Evolutionary conservation across 2,888 invertebrate genomes (phyloP).

Genomic region (Scaptomyza parva): DNA sequence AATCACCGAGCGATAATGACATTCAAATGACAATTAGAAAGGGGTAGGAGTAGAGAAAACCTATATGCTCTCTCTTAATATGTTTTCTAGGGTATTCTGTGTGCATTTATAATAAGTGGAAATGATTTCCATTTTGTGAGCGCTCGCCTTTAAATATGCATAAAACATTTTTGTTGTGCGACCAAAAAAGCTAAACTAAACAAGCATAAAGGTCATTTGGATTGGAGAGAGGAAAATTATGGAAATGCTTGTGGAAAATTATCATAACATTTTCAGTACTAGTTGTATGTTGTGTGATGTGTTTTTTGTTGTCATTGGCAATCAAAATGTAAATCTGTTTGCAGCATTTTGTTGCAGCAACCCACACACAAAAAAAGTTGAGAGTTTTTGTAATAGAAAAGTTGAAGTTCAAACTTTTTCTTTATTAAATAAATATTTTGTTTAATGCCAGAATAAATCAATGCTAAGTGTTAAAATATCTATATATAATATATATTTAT

Average conservation of each 20-base stretch:
- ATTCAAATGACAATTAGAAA: neutral
- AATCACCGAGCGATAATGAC: constrained; percentile 53
- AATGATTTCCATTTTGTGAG: constrained; percentile 25
- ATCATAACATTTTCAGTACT: constrained; percentile 46
- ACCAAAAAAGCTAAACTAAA: neutral
- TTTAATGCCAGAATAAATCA: constrained; percentile 11
- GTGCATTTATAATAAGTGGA: constrained; percentile 24
- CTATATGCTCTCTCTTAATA: constrained; percentile 1
- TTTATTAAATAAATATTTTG: neutral
- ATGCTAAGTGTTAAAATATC: neutral
- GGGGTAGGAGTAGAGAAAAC: neutral
- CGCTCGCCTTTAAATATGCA: constrained; percentile 50
- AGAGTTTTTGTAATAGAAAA: neutral
- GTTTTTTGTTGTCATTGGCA: constrained; percentile 27
- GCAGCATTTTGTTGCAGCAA: constrained; percentile 33
- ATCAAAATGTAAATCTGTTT: constrained; percentile 55
- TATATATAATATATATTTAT: constrained; percentile 14
- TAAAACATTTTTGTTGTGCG: constrained; percentile 34
- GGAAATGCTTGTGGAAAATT: constrained; percentile 49
- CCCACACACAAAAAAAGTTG: constrained; percentile 8
- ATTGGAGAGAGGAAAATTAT: constrained; percentile 35
- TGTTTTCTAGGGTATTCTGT: neutral
- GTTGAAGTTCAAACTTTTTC: neutral
- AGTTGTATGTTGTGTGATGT: neutral
- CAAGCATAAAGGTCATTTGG: constrained; percentile 14